A percentile compares a stretch with the other conserved stretches of the same genome.
Evolutionary conservation across 2,888 invertebrate genomes (phyloP).

Genomic region (Miltochrista miniata): DNA sequence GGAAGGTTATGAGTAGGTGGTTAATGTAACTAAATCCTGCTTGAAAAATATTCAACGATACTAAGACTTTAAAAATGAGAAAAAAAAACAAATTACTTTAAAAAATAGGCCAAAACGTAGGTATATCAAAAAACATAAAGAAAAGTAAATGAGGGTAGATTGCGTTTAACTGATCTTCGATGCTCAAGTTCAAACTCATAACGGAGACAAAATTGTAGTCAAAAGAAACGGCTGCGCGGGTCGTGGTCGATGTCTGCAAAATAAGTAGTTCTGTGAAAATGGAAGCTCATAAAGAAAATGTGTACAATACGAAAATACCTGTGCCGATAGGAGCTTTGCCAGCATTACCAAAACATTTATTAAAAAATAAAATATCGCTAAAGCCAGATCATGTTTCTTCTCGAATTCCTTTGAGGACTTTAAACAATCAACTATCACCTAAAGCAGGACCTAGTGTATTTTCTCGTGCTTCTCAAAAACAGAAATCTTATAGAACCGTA

Average conservation of each 20-base stretch:
- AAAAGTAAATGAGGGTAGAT: no score
- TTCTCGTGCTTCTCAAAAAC: conserved; percentile 8
- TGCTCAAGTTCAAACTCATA: no score
- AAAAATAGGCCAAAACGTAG: no score
- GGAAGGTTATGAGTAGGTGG: no score
- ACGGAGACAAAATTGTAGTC: no score
- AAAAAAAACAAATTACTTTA: no score
- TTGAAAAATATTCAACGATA: no score
- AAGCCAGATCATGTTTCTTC: conserved; percentile 9
- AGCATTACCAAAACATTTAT: conserved; percentile 51
- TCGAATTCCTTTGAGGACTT: conserved; percentile 54
- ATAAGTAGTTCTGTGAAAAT: conserved; percentile 23
- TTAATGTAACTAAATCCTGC: no score
- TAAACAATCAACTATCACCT: conserved; percentile 34
- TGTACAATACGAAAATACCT: conserved; percentile 56
- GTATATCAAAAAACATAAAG: no score
- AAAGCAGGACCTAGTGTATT: conserved; percentile 25
- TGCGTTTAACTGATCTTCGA: no score
- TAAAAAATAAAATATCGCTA: conserved; percentile 29
- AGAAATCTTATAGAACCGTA: conserved; percentile 20
- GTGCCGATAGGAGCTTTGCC: conserved; percentile 59
- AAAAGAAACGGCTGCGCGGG: conserved; percentile 50
- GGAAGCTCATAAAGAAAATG: conserved; percentile 60
- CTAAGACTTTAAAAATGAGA: no score
- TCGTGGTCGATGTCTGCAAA: conserved; percentile 45